These are phyloP conservation scores for Chironomus riparius DNA, from an alignment of 2,888 invertebrate genomes.

Conservation along the genomic window DNA sequence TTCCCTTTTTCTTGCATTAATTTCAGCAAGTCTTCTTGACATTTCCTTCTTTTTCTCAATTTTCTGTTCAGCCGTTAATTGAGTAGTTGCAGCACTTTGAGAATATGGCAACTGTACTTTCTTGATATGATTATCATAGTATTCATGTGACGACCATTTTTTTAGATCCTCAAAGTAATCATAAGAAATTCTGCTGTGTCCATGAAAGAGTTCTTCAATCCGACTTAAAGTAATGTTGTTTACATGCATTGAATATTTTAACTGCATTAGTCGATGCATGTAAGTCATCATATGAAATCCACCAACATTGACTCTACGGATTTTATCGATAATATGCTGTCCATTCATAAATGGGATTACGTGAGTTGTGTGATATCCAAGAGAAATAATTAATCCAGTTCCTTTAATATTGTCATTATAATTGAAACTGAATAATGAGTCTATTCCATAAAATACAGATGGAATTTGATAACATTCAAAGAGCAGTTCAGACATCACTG, in stretches of 20 bases:
- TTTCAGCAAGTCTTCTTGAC: conserved; percentile 74
- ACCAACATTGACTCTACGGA: conserved; percentile 72
- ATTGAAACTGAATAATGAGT: conserved; percentile 67
- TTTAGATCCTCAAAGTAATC: conserved; percentile 72
- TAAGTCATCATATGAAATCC: conserved; percentile 79
- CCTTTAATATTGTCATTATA: conserved; percentile 42
- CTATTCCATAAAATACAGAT: conserved; percentile 76
- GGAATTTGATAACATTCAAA: conserved; percentile 90
- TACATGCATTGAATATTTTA: conserved; percentile 88
- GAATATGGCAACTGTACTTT: conserved; percentile 80
- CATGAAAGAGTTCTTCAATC: conserved; percentile 77
- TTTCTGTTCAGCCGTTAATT: conserved; percentile 60
- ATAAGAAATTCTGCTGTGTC: conserved; percentile 66
- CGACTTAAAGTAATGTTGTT: conserved; percentile 78
- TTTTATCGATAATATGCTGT: conserved; percentile 56
- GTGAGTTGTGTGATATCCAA: conserved; percentile 84
- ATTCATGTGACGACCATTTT: conserved; percentile 72
- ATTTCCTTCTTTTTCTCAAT: conserved; percentile 80
- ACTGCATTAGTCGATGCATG: conserved; percentile 76
- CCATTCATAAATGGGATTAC: conserved; percentile 73
- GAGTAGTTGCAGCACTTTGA: conserved; percentile 45
- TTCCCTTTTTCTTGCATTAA: conserved; percentile 79
- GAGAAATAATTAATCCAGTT: conserved; percentile 65
- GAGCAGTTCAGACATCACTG: conserved; percentile 88
- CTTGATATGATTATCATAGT: conserved; percentile 72